Evolutionary conservation across 2,797 vertebrate genomes (phyloP), one percentile per base, ranked within the genome.

Genomic region (Lagocephalus sceleratus): DNA sequence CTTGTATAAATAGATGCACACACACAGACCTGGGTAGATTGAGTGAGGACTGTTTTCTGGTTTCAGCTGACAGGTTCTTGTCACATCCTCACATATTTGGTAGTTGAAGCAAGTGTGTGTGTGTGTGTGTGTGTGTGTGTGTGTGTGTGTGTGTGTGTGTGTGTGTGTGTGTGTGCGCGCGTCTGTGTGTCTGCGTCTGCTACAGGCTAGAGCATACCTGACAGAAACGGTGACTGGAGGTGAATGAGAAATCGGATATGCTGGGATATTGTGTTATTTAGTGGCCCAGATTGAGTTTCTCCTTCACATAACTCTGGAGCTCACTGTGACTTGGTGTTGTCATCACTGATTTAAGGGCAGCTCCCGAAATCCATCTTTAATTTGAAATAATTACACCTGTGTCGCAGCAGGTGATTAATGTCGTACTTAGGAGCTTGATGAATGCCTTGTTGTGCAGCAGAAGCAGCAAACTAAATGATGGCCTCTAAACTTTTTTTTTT

Each of bases 131-230:
- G 32, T 35, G 5, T 29, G 26, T 11, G 5, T 29, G 26, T 29
- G 5, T 29, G 26, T 9, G 1, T 9, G 26, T 29, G 5, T 29
- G 26, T 29, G 26, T 29, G 26, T 5, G 25, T 25, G 46, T 20
- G 15, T 51, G 52, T 35, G 32, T 35, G 32, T 35, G 5, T 29
- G 26, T 11, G 5, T 29, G 26, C 11, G 5, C 11, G 26, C 2
- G 1, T 9, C 8, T 29, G 5, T 29, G 26, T 29, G 26, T 29
- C 8, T 5, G 25, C 7, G 26, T n/a, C 26, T 9, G 52, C 71
- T 56, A 66, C 66, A 61, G 75, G 76, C 83, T 76, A 79, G n/a
- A n/a, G 71, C 68, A 63, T 11, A 76, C 63, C 73, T 76, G 51
- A 16, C 6, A 32, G 32, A 2, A 54, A 60, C 23, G 6, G 10